phyloP scores from a whole-genome alignment of 2,888 invertebrate genomes.

The Gymnocheta viridis region DNA sequence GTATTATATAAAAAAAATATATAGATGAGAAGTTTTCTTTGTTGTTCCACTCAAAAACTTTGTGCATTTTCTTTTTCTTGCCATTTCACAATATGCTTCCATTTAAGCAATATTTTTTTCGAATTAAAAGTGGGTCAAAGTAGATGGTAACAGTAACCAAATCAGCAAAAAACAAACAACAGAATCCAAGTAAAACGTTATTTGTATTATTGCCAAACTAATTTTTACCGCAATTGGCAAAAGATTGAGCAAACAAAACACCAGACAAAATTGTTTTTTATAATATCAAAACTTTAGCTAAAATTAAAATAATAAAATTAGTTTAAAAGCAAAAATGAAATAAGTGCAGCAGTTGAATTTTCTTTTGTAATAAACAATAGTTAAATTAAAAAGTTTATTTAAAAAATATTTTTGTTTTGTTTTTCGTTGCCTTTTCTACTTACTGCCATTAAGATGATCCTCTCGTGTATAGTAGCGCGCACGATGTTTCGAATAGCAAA shows the following conservation, averaged over 20 bases:
- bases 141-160: constrained; percentile 32
- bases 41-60: constrained; percentile 12
- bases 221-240: constrained; percentile 66
- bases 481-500: constrained; percentile 87
- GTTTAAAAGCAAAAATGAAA: constrained; percentile 23
- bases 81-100: constrained; percentile 40
- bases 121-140: constrained; percentile 59
- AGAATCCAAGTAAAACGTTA: constrained; percentile 28
- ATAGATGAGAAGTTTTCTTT: constrained; percentile 34
- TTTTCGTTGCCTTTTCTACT: constrained; percentile 71
- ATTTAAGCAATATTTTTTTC: neutral
- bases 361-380: constrained; percentile 52
- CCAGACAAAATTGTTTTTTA: neutral
- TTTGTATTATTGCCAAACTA: constrained; percentile 67
- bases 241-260: constrained; percentile 1
- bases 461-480: constrained; percentile 91
- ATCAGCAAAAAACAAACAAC: neutral
- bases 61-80: constrained; percentile 2
- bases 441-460: constrained; percentile 83
- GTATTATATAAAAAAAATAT: neutral
- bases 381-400: constrained; percentile 60
- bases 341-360: constrained; percentile 6
- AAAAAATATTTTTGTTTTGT: neutral
- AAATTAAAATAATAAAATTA: constrained; percentile 37
- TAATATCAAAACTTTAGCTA: constrained; percentile 17